Conservation (phyloP, 2,888 invertebrate species). For the Tipula confusa region DNA sequence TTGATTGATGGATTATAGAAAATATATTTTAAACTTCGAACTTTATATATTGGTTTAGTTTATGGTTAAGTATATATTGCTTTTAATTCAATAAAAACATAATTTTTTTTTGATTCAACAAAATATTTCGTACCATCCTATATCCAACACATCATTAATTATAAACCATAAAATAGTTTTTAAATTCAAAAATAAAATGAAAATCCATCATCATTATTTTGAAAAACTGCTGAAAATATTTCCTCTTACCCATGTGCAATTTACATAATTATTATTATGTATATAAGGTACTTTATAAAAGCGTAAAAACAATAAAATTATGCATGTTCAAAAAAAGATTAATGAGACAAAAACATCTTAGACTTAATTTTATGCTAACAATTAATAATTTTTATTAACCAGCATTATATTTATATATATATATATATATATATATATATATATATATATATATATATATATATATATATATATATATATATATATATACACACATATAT, state of each 20-base stretch:
- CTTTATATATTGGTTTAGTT: neutral
- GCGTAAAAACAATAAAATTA: neutral
- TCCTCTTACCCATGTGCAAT: neutral
- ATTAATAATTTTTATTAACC: neutral
- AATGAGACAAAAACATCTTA: neutral
- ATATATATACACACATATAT: too few relatives aligned
- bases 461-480: neutral
- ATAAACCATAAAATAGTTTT: neutral
- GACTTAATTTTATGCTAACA: neutral
- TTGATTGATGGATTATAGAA: slow-evolving; percentile 14
- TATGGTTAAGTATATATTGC: neutral
- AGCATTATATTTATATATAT: neutral
- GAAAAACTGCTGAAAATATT: neutral
- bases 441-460: neutral
- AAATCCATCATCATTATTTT: neutral
- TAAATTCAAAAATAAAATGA: neutral
- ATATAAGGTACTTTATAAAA: neutral
- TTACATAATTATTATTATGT: too few relatives aligned
- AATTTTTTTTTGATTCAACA: neutral
- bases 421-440: too few relatives aligned
- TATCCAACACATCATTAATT: neutral
- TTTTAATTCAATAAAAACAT: neutral
- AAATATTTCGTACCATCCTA: neutral
- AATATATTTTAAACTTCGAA: neutral
- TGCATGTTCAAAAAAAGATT: neutral